phyloP scores from a whole-genome alignment of 1,140 invertebrate genomes.

The Pentalonia nigronervosa region DNA sequence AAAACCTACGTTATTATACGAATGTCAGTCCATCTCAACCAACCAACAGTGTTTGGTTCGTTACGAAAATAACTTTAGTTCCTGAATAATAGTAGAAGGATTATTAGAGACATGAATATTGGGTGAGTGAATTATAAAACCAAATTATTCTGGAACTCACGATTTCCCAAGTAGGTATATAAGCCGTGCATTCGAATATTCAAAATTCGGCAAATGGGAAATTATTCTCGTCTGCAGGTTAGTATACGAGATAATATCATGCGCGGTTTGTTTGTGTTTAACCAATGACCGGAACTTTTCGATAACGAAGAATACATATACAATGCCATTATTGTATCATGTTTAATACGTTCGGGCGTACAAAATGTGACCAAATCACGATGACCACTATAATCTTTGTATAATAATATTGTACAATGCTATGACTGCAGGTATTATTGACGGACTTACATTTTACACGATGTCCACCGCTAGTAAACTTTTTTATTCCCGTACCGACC shows the following conservation, averaged over 20 bases:
- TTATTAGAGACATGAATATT: neutral
- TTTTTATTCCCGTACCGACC: neutral
- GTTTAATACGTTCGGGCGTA: neutral
- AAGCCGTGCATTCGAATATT: neutral
- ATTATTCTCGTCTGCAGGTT: too few relatives aligned
- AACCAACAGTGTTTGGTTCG: too few relatives aligned
- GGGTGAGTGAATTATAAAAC: too few relatives aligned
- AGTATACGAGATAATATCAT: neutral
- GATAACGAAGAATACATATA: neutral
- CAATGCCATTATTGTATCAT: neutral
- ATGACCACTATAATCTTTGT: neutral
- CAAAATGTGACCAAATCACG: neutral
- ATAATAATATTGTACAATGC: neutral
- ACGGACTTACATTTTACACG: too few relatives aligned
- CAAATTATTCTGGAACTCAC: too few relatives aligned
- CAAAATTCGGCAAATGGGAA: neutral
- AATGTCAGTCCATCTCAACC: too few relatives aligned
- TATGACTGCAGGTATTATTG: neutral
- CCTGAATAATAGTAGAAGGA: too few relatives aligned
- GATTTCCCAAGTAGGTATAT: too few relatives aligned
- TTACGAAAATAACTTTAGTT: too few relatives aligned
- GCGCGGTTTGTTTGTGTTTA: neutral
- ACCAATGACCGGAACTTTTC: neutral
- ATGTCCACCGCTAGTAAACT: neutral
- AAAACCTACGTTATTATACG: too few relatives aligned